Base-by-base conservation (phyloP, 2,888 invertebrate genomes). In the Sesia bembeciformis region DNA sequence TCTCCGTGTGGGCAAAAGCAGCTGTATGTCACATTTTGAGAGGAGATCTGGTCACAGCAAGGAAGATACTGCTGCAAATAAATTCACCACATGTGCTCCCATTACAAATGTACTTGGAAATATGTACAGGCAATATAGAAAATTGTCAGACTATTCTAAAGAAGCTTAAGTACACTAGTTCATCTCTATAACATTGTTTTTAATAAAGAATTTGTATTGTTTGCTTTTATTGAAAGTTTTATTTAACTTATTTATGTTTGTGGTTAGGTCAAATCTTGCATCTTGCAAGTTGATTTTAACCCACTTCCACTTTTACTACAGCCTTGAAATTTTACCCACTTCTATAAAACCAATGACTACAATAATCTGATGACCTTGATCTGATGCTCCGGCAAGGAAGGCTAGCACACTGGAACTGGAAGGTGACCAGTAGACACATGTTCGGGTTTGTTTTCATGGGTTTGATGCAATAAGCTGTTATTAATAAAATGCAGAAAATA, bases 71-170 rank as follows among this genome's bases (percentile, higher is more conserved):
- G 38, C 65, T 84, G 46, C 90, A 90, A 74, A 88, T 90, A 42
- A 88, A 87, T 68, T 89, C 90, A 3, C 84, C 86, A 0, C 68
- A 82, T 63, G 85, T 90, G 5, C 65, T 90, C 54, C 89, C 89
- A 3, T 67, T 92, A 53, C 91, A 91, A 68, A 90, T 91, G 72
- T 92, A 91, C 69, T 78, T 92, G 58, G 91, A 92, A 74, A 86
- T 90, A 56, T 88, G 86, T 62, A 81, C 86, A 54, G 89, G 90
- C n/a, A 86, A 87, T 60, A 76, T 88, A 64, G 90, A 90, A 58
- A 90, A 87, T 63, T 90, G 90, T 59, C 84, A 87, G 60, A 78
- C 78, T 40, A 81, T 90, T 61, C 64, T 90, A 52, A 77, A 86
- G 56, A 89, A 90, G 65, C 74, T 90, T 52, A 72, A 79, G 55